phyloP scores from a whole-genome alignment of 2,888 invertebrate species.

The Punctoribates punctum region DNA sequence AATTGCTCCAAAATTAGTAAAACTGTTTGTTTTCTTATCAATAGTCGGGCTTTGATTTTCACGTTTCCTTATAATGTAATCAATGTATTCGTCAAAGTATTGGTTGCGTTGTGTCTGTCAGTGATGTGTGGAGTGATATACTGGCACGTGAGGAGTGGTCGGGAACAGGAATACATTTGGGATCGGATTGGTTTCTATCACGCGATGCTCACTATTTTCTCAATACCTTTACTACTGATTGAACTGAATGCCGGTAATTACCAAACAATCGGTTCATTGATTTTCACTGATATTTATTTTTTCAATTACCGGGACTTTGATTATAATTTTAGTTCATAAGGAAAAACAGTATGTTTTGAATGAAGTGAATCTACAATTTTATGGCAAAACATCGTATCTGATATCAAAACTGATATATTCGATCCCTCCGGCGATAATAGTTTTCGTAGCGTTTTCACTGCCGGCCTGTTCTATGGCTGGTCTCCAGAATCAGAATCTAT shows the following conservation, averaged over 20 bases:
- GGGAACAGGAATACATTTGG: constrained; percentile 53
- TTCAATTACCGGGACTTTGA: too few species aligned
- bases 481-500: constrained; percentile 49
- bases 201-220: constrained; percentile 69
- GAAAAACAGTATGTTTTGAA: constrained; percentile 40
- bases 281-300: constrained; percentile 23
- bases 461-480: constrained; percentile 62
- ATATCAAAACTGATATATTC: constrained; percentile 75
- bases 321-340: constrained; percentile 39
- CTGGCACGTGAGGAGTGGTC: constrained; percentile 70
- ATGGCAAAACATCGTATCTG: constrained; percentile 72
- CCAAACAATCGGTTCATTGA: background rate
- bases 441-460: constrained; percentile 77
- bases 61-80: constrained; percentile 80
- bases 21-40: background rate
- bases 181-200: constrained; percentile 79
- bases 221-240: constrained; percentile 70
- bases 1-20: background rate
- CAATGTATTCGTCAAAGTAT: constrained; percentile 70
- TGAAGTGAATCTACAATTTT: constrained; percentile 74
- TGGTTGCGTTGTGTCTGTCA: constrained; percentile 75
- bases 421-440: constrained; percentile 69
- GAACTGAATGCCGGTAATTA: constrained; percentile 53
- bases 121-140: constrained; percentile 79
- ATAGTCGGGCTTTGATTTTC: constrained; percentile 61